Percentiles rank a stretch among this genome's conserved stretches.
These are phyloP conservation scores for Apotomis capreana DNA, from an alignment of 2,888 invertebrate genomes.

Conservation along the genomic window DNA sequence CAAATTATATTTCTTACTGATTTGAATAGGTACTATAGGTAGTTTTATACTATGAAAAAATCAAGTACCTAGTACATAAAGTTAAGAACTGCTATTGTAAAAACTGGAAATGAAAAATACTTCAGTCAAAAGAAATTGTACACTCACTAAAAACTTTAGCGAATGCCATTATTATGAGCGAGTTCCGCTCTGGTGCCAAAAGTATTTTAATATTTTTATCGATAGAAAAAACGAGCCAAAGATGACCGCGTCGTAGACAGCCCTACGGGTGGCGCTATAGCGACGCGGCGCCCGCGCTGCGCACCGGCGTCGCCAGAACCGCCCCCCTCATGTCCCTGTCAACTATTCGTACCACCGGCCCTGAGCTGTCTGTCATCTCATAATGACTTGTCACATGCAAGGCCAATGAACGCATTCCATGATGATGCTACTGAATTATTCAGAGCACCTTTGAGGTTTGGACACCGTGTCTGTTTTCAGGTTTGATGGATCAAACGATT, in stretches of 20 bases:
- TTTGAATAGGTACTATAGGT: too few species aligned
- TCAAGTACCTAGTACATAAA: too few species aligned
- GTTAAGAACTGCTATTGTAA: too few species aligned
- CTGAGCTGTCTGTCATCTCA: slow-evolving; percentile 67
- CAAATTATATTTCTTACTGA: too few species aligned
- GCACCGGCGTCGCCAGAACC: slow-evolving; percentile 44
- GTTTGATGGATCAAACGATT: slow-evolving; percentile 1
- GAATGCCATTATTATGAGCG: too few species aligned
- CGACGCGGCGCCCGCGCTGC: slow-evolving; percentile 22
- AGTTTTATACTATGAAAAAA: too few species aligned
- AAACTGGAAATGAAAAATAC: too few species aligned
- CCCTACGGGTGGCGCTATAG: slow-evolving; percentile 41
- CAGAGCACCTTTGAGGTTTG: slow-evolving; percentile 15
- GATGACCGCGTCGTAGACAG: slow-evolving; percentile 14
- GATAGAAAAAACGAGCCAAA: too few species aligned
- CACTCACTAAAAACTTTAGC: too few species aligned
- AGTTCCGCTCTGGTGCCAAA: too few species aligned
- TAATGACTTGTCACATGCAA: slow-evolving; percentile 55
- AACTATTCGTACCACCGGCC: slow-evolving; percentile 51
- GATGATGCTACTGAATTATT: slow-evolving; percentile 24
- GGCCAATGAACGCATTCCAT: slow-evolving; percentile 30
- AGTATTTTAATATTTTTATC: too few species aligned
- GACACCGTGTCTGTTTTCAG: slow-evolving; percentile 12
- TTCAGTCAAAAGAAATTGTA: too few species aligned
- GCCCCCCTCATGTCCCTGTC: slow-evolving; percentile 51